Conservation (phyloP, 2,113 vertebrate species). For the Chiloscyllium plagiosum region DNA sequence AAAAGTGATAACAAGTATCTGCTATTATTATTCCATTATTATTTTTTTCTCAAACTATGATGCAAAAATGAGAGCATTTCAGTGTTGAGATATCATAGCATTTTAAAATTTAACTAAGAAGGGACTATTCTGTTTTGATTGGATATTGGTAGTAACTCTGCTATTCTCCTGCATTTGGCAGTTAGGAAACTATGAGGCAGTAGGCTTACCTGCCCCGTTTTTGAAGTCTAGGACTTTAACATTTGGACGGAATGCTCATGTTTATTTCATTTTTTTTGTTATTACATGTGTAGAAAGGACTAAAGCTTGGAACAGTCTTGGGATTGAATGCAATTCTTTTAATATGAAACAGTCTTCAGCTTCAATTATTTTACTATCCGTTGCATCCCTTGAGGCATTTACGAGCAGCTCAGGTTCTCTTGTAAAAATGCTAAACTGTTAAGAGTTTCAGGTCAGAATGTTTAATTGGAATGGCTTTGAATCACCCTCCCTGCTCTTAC, state of each 20-base stretch:
- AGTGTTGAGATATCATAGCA: neutral
- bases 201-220: neutral
- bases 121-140: neutral
- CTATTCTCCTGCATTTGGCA: neutral
- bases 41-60: neutral
- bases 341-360: neutral
- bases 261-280: constrained; percentile 1
- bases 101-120: neutral
- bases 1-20: neutral
- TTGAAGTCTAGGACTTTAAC: neutral
- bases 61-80: neutral
- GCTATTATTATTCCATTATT: neutral
- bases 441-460: neutral
- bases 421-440: constrained; percentile 18
- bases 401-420: neutral
- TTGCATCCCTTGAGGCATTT: constrained; percentile 19
- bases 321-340: constrained; percentile 20
- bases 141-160: neutral
- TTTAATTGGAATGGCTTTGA: neutral
- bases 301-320: neutral
- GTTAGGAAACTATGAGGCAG: too few relatives aligned
- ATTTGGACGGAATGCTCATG: constrained; percentile 6
- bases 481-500: neutral
- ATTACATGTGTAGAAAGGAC: neutral
- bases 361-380: constrained; percentile 5